A percentile compares a stretch with the other conserved stretches of the same genome.
Conservation (phyloP, 2,888 invertebrate species). For the Ganaspis brasiliensis region DNA sequence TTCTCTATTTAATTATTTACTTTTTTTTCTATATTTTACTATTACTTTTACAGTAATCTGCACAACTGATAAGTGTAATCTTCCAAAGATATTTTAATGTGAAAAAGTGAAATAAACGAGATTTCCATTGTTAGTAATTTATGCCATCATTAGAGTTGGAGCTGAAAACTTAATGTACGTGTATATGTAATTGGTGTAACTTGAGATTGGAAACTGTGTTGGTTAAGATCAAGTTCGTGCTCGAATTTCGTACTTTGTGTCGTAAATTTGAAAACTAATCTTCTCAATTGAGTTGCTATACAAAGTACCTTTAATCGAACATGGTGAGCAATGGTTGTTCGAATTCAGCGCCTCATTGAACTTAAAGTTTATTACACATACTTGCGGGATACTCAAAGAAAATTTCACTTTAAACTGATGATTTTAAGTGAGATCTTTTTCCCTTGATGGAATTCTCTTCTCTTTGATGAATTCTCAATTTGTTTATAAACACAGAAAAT, state of each 20-base stretch:
- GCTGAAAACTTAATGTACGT: background rate
- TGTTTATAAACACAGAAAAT: too few species aligned
- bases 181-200: background rate
- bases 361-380: background rate
- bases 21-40: too few species aligned
- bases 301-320: background rate
- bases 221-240: background rate
- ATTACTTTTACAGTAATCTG: too few species aligned
- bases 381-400: background rate
- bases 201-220: background rate
- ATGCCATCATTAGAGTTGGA: background rate
- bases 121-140: too few species aligned
- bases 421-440: background rate
- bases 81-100: too few species aligned
- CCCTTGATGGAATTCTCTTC: too few species aligned
- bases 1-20: too few species aligned
- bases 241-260: constrained; percentile 24
- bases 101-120: too few species aligned
- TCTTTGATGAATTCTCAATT: too few species aligned
- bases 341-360: constrained; percentile 11
- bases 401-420: background rate
- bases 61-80: too few species aligned
- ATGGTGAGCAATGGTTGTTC: constrained; percentile 6
- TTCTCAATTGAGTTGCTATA: constrained; percentile 6
- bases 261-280: constrained; percentile 29